A percentile compares a stretch with the other conserved stretches of the same genome.
Conservation (phyloP, 2,888 invertebrate genomes). For the Theretra japonica region DNA sequence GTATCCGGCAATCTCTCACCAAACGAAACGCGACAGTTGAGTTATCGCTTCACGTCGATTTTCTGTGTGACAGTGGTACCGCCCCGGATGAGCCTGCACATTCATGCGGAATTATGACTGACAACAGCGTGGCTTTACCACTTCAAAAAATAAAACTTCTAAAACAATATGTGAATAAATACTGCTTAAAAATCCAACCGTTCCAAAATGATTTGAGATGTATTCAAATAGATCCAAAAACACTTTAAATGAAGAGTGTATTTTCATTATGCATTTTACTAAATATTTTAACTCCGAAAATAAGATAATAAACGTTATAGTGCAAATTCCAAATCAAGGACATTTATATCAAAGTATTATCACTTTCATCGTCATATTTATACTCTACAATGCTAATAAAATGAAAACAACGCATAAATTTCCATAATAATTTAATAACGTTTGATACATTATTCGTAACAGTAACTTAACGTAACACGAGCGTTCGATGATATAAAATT, state of each 20-base stretch:
- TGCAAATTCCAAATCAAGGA: background rate
- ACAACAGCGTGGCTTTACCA: too few relatives aligned
- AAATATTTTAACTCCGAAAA: background rate
- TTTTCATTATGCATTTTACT: background rate
- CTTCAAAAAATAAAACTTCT: too few relatives aligned
- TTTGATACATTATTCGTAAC: slow-evolving; percentile 58
- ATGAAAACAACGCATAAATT: slow-evolving; percentile 3
- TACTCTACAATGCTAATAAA: background rate
- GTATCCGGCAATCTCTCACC: too few relatives aligned
- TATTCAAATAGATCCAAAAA: too few relatives aligned
- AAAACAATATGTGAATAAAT: too few relatives aligned
- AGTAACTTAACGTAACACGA: slow-evolving; percentile 48
- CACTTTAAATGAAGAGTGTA: background rate
- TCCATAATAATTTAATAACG: slow-evolving; percentile 52
- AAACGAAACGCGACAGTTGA: too few relatives aligned
- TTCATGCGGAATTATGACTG: too few relatives aligned
- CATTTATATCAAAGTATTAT: background rate
- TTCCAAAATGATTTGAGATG: too few relatives aligned
- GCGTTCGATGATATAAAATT: slow-evolving; percentile 38
- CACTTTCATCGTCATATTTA: background rate
- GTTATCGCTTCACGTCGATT: too few relatives aligned
- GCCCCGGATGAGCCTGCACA: too few relatives aligned
- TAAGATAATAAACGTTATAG: background rate
- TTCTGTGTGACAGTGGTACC: too few relatives aligned
- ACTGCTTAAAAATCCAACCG: too few relatives aligned